Evolutionary conservation across 2,113 vertebrate genomes (phyloP).

Genomic region (Callocephalon fimbriatum): DNA sequence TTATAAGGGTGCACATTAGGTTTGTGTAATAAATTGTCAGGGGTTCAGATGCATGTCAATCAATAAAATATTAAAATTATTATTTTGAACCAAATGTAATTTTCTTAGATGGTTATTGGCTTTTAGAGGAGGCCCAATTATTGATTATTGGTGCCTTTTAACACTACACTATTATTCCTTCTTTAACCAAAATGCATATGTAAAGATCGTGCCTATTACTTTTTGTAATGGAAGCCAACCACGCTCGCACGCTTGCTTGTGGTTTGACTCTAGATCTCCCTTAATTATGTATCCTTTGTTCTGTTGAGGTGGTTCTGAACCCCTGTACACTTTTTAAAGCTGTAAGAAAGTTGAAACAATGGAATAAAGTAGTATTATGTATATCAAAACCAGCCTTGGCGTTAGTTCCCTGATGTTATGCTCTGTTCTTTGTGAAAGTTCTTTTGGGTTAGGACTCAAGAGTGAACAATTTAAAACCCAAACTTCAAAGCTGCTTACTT

Average conservation of each 20-base stretch:
- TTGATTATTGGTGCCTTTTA: constrained; percentile 70
- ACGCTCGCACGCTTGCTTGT: constrained; percentile 40
- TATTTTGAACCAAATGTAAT: constrained; percentile 60
- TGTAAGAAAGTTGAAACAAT: constrained; percentile 75
- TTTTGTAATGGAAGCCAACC: constrained; percentile 67
- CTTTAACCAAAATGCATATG: constrained; percentile 70
- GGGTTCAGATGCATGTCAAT: constrained; percentile 66
- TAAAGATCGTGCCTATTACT: constrained; percentile 71
- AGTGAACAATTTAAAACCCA: not conserved
- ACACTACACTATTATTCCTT: constrained; percentile 59
- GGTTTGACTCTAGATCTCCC: constrained; percentile 61
- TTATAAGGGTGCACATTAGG: constrained; percentile 25
- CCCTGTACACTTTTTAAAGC: constrained; percentile 73
- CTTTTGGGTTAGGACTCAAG: not conserved
- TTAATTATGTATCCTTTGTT: constrained; percentile 42
- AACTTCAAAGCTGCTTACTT: not conserved
- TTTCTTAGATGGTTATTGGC: constrained; percentile 66
- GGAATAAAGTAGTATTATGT: constrained; percentile 77
- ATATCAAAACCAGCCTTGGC: constrained; percentile 66
- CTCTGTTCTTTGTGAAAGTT: not conserved
- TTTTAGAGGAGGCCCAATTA: constrained; percentile 53
- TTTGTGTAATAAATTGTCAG: constrained; percentile 57
- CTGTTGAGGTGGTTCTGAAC: constrained; percentile 74
- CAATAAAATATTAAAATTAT: constrained; percentile 40
- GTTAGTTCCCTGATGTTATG: constrained; percentile 47